Evolutionary conservation across 2,113 vertebrate genomes (phyloP).

Genomic region (Sturnira hondurensis): DNA sequence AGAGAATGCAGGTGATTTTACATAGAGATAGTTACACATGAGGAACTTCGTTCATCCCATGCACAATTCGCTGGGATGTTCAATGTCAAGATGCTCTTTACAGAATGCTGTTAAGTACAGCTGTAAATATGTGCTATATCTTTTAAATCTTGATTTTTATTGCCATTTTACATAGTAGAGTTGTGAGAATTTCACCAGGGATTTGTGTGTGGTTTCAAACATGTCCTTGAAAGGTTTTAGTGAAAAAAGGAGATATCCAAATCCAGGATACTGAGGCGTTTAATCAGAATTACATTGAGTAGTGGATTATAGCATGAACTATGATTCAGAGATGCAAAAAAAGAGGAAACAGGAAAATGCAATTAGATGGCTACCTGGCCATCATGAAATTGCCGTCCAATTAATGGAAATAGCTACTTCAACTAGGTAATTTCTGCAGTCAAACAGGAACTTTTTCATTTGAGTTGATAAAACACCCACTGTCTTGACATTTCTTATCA

Average conservation of each 20-base stretch:
- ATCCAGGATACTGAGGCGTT: background rate
- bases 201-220: conserved; percentile 23
- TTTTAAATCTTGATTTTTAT: conserved; percentile 58
- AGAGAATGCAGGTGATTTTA: background rate
- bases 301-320: background rate
- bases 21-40: background rate
- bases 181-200: conserved; percentile 31
- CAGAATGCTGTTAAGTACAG: background rate
- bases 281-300: background rate
- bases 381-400: background rate
- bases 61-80: background rate
- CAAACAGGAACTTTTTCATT: background rate
- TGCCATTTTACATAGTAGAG: conserved; percentile 1
- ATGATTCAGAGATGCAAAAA: background rate
- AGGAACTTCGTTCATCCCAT: background rate
- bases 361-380: background rate
- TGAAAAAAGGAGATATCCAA: background rate
- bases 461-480: background rate
- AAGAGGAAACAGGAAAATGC: background rate
- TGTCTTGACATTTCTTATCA: background rate
- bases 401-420: background rate
- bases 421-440: background rate
- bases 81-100: conserved; percentile 50
- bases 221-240: conserved; percentile 47
- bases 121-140: conserved; percentile 32